phyloP scores from a whole-genome alignment of 2,888 invertebrate genomes.

The Thumatha senex region DNA sequence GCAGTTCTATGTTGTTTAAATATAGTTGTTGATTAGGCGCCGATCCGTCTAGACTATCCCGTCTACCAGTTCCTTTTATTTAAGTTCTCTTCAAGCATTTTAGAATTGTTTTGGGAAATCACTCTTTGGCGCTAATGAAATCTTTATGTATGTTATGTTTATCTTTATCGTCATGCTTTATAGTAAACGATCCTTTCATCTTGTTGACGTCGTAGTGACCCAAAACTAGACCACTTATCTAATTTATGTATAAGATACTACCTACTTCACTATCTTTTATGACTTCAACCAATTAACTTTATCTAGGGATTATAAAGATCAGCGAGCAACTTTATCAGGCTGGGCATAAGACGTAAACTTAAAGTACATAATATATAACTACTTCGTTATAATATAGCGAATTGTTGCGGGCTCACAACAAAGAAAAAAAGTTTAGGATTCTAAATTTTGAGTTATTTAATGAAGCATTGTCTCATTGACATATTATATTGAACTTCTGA shows the following conservation, averaged over 20 bases:
- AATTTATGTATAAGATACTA: conserved; percentile 41
- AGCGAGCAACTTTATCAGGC: conserved; percentile 28
- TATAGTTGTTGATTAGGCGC: conserved; percentile 59
- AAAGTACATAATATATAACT: neutral
- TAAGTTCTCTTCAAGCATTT: conserved; percentile 34
- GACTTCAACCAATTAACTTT: conserved; percentile 43
- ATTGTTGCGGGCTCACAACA: too few relatives aligned
- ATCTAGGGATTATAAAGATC: conserved; percentile 45
- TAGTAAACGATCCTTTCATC: conserved; percentile 35
- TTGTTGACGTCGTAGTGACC: conserved; percentile 39
- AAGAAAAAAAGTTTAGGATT: too few relatives aligned
- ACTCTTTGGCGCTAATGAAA: conserved; percentile 10
- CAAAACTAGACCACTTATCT: conserved; percentile 47
- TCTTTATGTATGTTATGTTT: too few relatives aligned
- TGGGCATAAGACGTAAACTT: conserved; percentile 9
- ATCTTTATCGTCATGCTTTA: too few relatives aligned
- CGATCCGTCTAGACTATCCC: conserved; percentile 63
- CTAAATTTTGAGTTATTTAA: too few relatives aligned
- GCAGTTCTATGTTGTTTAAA: conserved; percentile 51
- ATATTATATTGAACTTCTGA: too few relatives aligned
- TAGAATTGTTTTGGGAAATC: conserved; percentile 8
- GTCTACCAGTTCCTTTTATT: conserved; percentile 48
- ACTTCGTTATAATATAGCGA: too few relatives aligned
- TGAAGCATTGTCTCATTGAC: too few relatives aligned
- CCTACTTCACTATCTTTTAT: conserved; percentile 38